Base-by-base conservation (phyloP, 2,797 vertebrate genomes). In the Meriones psammophilus region DNA sequence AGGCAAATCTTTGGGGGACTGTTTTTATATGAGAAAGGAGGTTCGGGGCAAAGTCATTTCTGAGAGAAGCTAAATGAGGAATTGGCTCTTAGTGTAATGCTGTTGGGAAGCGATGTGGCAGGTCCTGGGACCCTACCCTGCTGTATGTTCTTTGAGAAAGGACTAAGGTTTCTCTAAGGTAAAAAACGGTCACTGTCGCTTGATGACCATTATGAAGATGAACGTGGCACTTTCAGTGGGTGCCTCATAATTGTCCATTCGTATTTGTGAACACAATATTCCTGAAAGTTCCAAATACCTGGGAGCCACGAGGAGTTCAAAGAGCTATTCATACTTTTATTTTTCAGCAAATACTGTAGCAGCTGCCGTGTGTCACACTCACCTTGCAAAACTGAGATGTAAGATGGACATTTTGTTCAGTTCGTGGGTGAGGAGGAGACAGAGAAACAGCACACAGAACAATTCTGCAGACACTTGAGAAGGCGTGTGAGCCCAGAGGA, bases 261-360 rank as follows among this genome's bases (percentile, higher is more conserved):
- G 73, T 77, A 36, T 69, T 58, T 33, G 10, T 89, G 56, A 89
- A 60, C 28, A 39, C 71, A 73, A 28, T 78, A 50, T 58, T 93
- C 66, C 66, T 56, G 46, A 62, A 91, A 84, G 26, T n/a, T 73
- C 46, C 79, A 87, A 42, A 42, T 42, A 28, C n/a, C 68, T 80
- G 58, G 79, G 15, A 94, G 33, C 71, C 80, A 56, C 36, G 22
- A 62, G 85, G 54, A 88, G 30, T 89, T 96, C 80, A 62, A 85
- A n/a, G 42, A 93, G 17, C 33, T 62, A 33, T 60, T 64, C 39
- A 42, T 79, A 33, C 33, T 56, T 93, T 46, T 58, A 80, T 69
- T 91, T 68, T 42, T 22, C 15, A 46, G 36, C n/a, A 26, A 17
- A 14, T 84, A 96, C 73, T 80, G 60, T 69, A 36, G 20, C 46